Evolutionary conservation across 35 echinoderm and acorn worm species (phyloP), one percentile per base, ranked within the genome.

Genomic region (Apostichopus japonicus): DNA sequence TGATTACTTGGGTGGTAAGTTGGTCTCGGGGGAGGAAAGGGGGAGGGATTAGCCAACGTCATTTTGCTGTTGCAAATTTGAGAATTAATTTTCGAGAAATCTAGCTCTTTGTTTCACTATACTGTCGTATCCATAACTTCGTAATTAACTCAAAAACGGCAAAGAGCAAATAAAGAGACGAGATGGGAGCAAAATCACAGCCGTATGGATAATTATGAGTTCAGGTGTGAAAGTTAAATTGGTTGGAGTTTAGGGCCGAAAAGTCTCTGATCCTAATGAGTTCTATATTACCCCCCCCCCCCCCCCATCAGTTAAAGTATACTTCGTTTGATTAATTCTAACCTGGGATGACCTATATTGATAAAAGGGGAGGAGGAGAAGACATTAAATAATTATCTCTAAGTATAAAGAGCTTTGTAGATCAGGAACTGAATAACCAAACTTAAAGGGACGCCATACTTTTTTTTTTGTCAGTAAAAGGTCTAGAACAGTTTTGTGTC

Each of bases 1-100:
- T 84, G 81, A 84, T 84, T 84, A 84, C 17, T 84, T 84, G 56
- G 27, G 57, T 57, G 81, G 81, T 84, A 84, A 54, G 81, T 84
- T 84, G 55, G 54, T 84, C 81, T 51, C 81, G 14, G 56, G 23
- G n/a, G 81, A 84, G 24, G 10, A 19, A 17, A 55, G 5, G 5
- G 5, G 23, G 81, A 55, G 54, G 33, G 81, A 84, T 84, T 84
- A 84, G 19, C 24, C 56, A 19, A 56, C 53, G 81, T 84, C 53
- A 19, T 21, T 84, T 84, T 55, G 81, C 81, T 84, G 81, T 84
- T 84, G 53, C 81, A 58, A 84, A 84, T 75, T 24, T 21, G 81
- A 57, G 81, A 84, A 84, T 84, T 84, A 56, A 84, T 84, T 84
- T 75, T 56, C 53, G 53, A 55, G 56, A 84, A 44, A 84, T 84